These are phyloP conservation scores for Xiphophorus couchianus DNA, from an alignment of 2,113 vertebrate genomes.

Conservation along the genomic window DNA sequence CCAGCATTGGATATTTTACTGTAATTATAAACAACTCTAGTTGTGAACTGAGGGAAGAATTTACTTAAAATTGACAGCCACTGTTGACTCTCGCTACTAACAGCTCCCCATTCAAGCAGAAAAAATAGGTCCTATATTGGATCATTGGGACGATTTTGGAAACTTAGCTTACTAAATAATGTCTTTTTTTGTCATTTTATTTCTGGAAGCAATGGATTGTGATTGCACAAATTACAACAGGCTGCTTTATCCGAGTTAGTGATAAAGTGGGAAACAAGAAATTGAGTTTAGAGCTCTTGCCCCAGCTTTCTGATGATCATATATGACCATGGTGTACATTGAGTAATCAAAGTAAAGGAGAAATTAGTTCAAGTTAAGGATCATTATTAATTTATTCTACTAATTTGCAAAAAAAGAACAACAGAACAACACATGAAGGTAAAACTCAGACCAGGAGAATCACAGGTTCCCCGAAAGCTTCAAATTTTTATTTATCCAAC, in stretches of 20 bases:
- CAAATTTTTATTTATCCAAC: neutral
- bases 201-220: slow-evolving; percentile 15
- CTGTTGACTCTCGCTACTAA: slow-evolving; percentile 7
- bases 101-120: neutral
- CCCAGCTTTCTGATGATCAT: slow-evolving; percentile 17
- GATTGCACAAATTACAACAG: slow-evolving; percentile 22
- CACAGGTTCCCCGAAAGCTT: neutral
- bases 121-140: too few species aligned
- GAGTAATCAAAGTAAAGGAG: slow-evolving; percentile 16
- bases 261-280: slow-evolving; percentile 16
- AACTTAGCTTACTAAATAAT: neutral
- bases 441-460: neutral
- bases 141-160: neutral
- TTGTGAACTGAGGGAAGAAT: slow-evolving; percentile 4
- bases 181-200: slow-evolving; percentile 2
- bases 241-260: slow-evolving; percentile 30
- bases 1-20: slow-evolving; percentile 32
- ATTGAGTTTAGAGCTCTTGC: neutral
- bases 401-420: neutral
- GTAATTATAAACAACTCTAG: slow-evolving; percentile 5
- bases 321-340: slow-evolving; percentile 40
- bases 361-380: neutral
- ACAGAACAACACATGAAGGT: neutral
- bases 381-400: neutral
- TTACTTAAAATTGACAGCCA: neutral